Conservation (phyloP, 2,888 invertebrate species). For the Sturmia bella region DNA sequence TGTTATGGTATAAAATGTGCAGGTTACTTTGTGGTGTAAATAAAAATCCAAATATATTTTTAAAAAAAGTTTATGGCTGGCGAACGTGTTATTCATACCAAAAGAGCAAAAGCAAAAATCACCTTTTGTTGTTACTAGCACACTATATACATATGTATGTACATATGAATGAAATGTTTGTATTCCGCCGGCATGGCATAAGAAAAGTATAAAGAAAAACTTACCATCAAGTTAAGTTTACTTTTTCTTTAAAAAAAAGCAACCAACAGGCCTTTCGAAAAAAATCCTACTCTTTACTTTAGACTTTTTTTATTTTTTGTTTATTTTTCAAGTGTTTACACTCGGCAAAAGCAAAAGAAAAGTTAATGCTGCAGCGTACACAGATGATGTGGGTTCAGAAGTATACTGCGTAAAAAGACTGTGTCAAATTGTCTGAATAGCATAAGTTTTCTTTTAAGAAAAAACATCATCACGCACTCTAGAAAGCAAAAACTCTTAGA, state of each 20-base stretch:
- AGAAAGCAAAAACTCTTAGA: not conserved
- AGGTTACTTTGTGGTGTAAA: conserved; percentile 54
- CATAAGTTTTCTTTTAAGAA: conserved; percentile 27
- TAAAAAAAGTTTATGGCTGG: conserved; percentile 60
- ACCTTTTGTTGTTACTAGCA: not conserved
- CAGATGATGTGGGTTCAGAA: conserved; percentile 44
- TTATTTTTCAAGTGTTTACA: conserved; percentile 47
- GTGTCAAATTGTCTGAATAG: conserved; percentile 48
- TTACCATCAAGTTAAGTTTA: conserved; percentile 27
- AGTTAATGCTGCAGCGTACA: not conserved
- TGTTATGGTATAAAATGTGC: conserved; percentile 23
- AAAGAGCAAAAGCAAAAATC: conserved; percentile 10
- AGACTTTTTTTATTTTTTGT: not conserved
- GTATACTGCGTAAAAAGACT: conserved; percentile 40
- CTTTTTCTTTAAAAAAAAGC: not conserved
- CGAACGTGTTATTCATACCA: conserved; percentile 60
- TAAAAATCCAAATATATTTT: conserved; percentile 54
- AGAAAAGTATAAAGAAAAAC: conserved; percentile 8
- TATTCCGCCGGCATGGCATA: conserved; percentile 12
- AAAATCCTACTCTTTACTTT: not conserved
- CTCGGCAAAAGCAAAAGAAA: conserved; percentile 7
- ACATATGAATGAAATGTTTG: conserved; percentile 9
- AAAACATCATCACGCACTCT: conserved; percentile 33
- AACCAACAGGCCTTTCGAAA: conserved; percentile 16
- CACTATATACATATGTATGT: no score